Evolutionary conservation across 1,140 invertebrate genomes (phyloP).

Genomic region (Sesamia nonagrioides): DNA sequence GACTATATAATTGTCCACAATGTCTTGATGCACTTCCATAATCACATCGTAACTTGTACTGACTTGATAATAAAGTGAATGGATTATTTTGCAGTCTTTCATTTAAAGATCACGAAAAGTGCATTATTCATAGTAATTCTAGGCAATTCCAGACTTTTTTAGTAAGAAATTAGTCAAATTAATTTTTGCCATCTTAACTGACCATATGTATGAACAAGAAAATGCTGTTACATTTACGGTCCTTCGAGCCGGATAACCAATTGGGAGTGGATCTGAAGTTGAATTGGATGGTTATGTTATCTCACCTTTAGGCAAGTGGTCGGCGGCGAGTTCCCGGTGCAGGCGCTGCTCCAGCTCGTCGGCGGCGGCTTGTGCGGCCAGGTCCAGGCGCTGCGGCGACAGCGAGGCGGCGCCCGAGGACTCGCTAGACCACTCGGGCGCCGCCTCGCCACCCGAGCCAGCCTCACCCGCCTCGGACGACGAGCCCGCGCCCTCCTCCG

Average conservation of each 20-base stretch:
- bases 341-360: conserved; percentile 81
- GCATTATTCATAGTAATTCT: no score
- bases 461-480: conserved; percentile 51
- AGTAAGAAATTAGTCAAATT: no score
- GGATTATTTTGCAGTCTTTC: not conserved
- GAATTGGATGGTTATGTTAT: not conserved
- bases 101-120: no score
- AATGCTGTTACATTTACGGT: no score
- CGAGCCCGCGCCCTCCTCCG: conserved; percentile 50
- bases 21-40: conserved; percentile 2
- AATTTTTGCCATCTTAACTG: no score
- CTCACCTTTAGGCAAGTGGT: conserved; percentile 72
- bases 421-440: conserved; percentile 68
- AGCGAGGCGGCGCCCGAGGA: conserved; percentile 68
- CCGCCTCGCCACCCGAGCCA: conserved; percentile 50
- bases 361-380: conserved; percentile 73
- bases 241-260: no score
- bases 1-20: conserved; percentile 19
- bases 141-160: no score
- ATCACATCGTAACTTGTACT: conserved; percentile 11
- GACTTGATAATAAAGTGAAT: not conserved
- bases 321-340: conserved; percentile 69
- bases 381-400: conserved; percentile 77
- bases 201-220: no score
- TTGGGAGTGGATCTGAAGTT: no score